Conservation (phyloP, 1,140 invertebrate genomes). For the Brachionus paranguensis region DNA sequence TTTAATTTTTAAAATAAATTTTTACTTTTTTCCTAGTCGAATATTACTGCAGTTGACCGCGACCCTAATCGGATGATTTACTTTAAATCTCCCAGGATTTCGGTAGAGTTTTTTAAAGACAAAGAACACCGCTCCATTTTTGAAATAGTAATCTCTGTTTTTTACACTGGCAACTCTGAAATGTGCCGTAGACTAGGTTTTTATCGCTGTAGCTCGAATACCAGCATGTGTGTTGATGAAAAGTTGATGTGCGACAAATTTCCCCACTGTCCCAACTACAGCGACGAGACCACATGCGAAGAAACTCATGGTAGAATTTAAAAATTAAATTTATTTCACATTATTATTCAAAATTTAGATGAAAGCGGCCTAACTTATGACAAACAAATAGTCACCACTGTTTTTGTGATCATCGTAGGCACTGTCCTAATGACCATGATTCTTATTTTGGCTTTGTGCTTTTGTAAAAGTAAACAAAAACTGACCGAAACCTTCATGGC, state of each 20-base stretch:
- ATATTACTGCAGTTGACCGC: background rate
- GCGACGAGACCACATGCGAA: background rate
- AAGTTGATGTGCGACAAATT: conserved; percentile 2
- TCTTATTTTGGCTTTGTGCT: background rate
- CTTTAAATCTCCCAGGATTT: conserved; percentile 8
- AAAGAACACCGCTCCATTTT: background rate
- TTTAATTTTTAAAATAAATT: background rate
- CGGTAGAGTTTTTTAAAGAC: conserved; percentile 19
- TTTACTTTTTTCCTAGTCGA: background rate
- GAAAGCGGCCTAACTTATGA: background rate
- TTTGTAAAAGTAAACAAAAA: background rate
- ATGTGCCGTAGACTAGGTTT: background rate
- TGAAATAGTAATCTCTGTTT: background rate
- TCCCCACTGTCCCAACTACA: background rate
- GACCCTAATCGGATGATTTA: background rate
- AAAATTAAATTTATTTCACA: background rate
- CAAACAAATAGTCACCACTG: background rate
- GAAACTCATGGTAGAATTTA: background rate
- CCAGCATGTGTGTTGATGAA: background rate
- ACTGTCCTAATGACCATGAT: background rate
- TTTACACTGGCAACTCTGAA: background rate
- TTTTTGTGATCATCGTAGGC: background rate
- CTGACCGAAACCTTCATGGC: background rate
- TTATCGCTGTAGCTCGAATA: background rate
- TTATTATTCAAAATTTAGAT: background rate